Percentiles rank a stretch among this genome's conserved stretches.
Conservation (phyloP, 2,113 vertebrate species). For the Ascaphus truei region DNA sequence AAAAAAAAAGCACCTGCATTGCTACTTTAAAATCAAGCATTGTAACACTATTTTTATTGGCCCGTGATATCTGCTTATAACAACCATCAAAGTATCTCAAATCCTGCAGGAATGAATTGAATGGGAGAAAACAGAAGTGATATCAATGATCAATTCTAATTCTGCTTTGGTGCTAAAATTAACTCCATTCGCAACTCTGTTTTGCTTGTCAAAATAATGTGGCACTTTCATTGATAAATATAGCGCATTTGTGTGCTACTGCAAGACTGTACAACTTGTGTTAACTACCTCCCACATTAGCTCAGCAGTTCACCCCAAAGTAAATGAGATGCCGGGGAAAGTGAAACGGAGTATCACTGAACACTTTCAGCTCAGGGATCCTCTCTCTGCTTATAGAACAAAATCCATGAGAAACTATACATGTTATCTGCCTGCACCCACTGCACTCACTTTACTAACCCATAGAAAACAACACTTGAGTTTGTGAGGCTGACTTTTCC, state of each 20-base stretch:
- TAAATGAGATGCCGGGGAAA: constrained; percentile 3
- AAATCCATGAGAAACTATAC: no score
- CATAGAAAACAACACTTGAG: no score
- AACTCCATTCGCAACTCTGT: not conserved
- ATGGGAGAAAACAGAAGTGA: not conserved
- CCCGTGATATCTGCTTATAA: not conserved
- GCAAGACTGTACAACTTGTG: not conserved
- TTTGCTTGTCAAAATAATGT: constrained; percentile 3
- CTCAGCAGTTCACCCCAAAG: constrained; percentile 1
- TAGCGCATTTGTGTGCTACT: not conserved
- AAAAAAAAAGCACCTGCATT: no score
- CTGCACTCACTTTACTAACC: no score
- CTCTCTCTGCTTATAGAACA: no score
- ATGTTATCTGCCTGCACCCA: no score
- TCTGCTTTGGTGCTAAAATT: constrained; percentile 7
- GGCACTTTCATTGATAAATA: constrained; percentile 13
- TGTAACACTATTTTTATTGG: no score
- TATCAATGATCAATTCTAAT: not conserved
- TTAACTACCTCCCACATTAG: constrained; percentile 33
- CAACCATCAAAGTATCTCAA: not conserved
- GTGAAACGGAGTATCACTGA: not conserved
- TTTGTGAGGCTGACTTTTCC: no score
- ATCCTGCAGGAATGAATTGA: not conserved
- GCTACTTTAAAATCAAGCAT: no score
- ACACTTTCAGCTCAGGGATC: not conserved